A percentile compares a stretch with the other conserved stretches of the same genome.
phyloP scores from a whole-genome alignment of 1,140 invertebrate species.

The Bombus confusus region DNA sequence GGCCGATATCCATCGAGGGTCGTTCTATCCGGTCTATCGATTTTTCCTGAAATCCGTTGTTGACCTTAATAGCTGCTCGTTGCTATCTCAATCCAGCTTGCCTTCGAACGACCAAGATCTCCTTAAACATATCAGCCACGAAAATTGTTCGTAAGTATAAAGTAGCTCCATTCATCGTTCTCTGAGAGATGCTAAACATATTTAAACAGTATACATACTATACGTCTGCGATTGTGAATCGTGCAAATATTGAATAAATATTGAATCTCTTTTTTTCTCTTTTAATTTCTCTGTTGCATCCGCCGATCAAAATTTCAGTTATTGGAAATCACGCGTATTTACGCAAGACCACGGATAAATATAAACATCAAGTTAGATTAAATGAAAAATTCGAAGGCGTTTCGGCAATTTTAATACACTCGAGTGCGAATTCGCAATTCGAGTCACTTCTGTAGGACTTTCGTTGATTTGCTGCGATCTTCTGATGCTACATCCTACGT shows the following conservation, averaged over 20 bases:
- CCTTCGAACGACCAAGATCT: constrained; percentile 23
- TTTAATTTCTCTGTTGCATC: no score
- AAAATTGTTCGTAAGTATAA: not conserved
- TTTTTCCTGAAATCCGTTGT: constrained; percentile 61
- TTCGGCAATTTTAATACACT: no score
- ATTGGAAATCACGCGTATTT: no score
- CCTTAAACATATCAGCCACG: constrained; percentile 19
- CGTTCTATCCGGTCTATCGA: constrained; percentile 52
- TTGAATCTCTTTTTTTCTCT: not conserved
- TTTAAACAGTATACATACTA: not conserved
- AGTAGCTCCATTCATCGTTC: not conserved
- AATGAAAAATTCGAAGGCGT: no score
- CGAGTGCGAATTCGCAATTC: no score
- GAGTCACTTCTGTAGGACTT: no score
- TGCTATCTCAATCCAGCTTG: constrained; percentile 20
- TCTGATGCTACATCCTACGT: no score
- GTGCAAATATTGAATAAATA: not conserved
- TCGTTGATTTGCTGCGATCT: no score
- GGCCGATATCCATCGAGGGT: constrained; percentile 47
- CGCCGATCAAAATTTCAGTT: no score
- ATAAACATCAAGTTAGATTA: no score
- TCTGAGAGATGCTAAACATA: no score
- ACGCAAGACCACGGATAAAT: no score
- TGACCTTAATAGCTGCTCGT: constrained; percentile 57
- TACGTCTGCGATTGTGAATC: not conserved